Base-by-base conservation (phyloP, 2,888 invertebrate species). In the Dryobota labecula region DNA sequence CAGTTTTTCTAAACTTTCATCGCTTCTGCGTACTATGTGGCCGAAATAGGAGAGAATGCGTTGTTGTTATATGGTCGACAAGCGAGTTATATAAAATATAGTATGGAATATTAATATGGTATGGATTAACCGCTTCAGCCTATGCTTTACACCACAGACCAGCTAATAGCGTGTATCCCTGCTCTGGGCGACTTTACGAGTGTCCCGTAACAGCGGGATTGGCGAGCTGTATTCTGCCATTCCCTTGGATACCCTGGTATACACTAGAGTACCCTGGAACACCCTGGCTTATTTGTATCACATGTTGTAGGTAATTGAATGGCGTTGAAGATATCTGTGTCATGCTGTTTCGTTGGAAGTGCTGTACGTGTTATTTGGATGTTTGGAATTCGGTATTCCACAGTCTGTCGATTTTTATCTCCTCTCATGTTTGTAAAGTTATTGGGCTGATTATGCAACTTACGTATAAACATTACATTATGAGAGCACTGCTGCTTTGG, bases 201-300 rank as follows among this genome's bases (percentile, higher is more conserved):
- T 69, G 20, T 24, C 67, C 70, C 73, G 84, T 79, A 82, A 84
- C 83, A 69, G 57, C 33, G 60, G 84, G 84, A 85, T 85, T 76
- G 80, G 63, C 60, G 53, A 67, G 62, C 56, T 63, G 64, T 66
- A 70, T 30, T 45, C 33, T 33, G 67, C 20, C 43, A 18, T 43
- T 51, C 53, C 61, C 54, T 2, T 69, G 62, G 56, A 63, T 76
- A 74, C n/a, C 27, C 43, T 33, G 73, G 66, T 60, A 60, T 71
- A 71, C 11, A 36, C 33, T 30, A 64, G 61, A 58, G 13, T 53
- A 70, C 60, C 49, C 49, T 3, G 61, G 66, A 57, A 58, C 38
- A 75, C 33, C 61, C 63, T 2, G 57, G 74, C 77, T 76, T 81
- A 80, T 58, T 57, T 9, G 62, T 41, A 66, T 45, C 51, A 47